Base-by-base conservation (phyloP, 2,113 vertebrate species). In the Protomyctophum bolini region DNA sequence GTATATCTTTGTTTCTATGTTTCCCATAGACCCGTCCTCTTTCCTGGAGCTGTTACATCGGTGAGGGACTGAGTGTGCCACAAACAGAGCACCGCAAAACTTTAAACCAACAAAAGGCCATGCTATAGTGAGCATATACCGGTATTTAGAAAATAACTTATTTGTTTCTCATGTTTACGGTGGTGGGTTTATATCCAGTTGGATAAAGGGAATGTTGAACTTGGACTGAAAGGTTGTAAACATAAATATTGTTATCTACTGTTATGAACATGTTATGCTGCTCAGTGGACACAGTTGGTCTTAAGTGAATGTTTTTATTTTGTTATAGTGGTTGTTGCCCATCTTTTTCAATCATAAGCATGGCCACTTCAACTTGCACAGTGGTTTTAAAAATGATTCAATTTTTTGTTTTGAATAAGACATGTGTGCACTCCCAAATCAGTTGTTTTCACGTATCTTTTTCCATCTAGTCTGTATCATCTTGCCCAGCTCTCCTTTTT, bases 91-190 rank as follows among this genome's bases (percentile, higher is more conserved):
- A 47, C 58, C 70, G 70, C 73, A 66, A 63, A 63, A 52, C n/a
- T 56, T 74, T 33, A 58, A 46, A 65, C 28, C 56, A 76, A 76
- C 72, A 73, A 68, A 65, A 76, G 69, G 65, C 51, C 58, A 58
- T 65, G 68, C 60, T 4, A 52, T 69, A 33, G 52, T 33, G 33
- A 4, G 33, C 33, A 33, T 33, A 49, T 55, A 28, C 12, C 64
- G 47, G 29, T 63, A 45, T 8, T 54, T 12, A 11, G 10, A 54
- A 54, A 12, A 3, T 29, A 46, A 28, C 28, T 14, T 46, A 12
- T 67, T 67, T 57, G 8, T 12, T 9, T 48, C 15, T 7, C 33
- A 41, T 52, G 14, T 64, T 51, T 29, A 64, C 41, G 49, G 14
- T 68, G 29, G 33, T 51, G 9, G 45, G 14, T 41, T 9, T 28